Base-by-base conservation (phyloP, 2,797 vertebrate genomes). In the Discoglossus pictus region DNA sequence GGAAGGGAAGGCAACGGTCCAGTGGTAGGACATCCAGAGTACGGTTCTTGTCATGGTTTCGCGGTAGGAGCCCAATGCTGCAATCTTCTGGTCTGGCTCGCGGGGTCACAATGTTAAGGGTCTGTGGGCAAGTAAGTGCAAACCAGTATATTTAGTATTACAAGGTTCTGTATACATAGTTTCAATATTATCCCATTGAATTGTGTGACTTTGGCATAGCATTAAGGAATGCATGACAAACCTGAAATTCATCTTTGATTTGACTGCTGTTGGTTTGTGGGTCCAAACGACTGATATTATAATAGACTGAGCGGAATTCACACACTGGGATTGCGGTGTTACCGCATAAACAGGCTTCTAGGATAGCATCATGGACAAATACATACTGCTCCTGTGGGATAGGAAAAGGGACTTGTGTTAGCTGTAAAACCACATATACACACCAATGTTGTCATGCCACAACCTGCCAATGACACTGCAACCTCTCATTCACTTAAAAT, bases 221-320 rank as follows among this genome's bases (percentile, higher is more conserved):
- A n/a, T n/a, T n/a, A n/a, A n/a, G n/a, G n/a, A n/a, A n/a, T n/a
- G n/a, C n/a, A n/a, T n/a, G n/a, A 48, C 43, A 23, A 8, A 98
- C 96, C 95, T 98, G 96, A 80, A 99, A 99, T 76, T 99, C 96
- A 23, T 99, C 96, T 88, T 99, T 99, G 76, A 99, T 94, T 81
- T 98, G 96, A 82, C 95, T 98, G 86, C 95, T 97, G 86, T 98
- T 98, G 70, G 96, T 99, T 87, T 98, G 96, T 11, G 96, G 93
- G 77, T 98, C 96, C 79, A 97, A 80, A 69, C 95, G 90, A 87
- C 93, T 98, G 89, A 99, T 98, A 79, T 97, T 97, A 87, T 98
- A 98, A 79, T 97, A 94, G 69, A 93, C 92, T 31, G 93, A 94
- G 83, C 95, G 92, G 89, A 99, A 99, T 76, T 99, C 96, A 44